Evolutionary conservation across 2,797 vertebrate species (phyloP), one percentile per base, ranked within the genome.

Genomic region (Antennarius maculatus): DNA sequence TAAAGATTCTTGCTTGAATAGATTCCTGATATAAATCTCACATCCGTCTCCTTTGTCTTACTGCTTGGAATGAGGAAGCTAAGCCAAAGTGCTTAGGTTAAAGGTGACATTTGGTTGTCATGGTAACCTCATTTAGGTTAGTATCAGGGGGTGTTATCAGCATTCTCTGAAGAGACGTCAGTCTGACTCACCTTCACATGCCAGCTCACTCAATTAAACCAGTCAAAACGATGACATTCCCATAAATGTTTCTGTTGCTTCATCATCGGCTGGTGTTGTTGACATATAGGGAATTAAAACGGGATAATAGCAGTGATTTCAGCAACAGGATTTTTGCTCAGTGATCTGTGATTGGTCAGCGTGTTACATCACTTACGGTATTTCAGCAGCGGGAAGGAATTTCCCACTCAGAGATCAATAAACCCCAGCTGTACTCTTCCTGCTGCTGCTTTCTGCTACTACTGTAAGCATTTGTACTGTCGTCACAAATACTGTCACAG

Each of bases 101-200:
- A 88, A 89, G 86, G 88, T 87, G 81, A 85, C 17, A 7, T 4
- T 34, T 10, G 70, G 74, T 85, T 68, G 82, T 64, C 78, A 69
- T n/a, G 66, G 79, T 17, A 71, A 77, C 80, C 54, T 28, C 69
- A 84, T 76, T 84, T 49, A 67, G 81, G 81, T 66, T 79, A 74
- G 81, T 87, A 76, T 88, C 81, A 15, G 68, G 69, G 31, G 72
- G 14, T 74, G 79, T 90, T 92, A 91, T 92, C 90, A 79, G 67
- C 4, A 12, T 64, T 78, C 42, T 62, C 73, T 78, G 61, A 79
- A 58, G 50, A 42, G 10, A 14, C 53, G 87, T 81, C 87, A 65
- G 80, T 72, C 49, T 10, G 49, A 64, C 61, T 75, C 81, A 47
- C 46, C 71, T 60, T 64, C 62, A 55, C 74, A 86, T 88, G 90